Evolutionary conservation across 2,888 invertebrate genomes (phyloP).

Genomic region (Orthonevra nobilis): DNA sequence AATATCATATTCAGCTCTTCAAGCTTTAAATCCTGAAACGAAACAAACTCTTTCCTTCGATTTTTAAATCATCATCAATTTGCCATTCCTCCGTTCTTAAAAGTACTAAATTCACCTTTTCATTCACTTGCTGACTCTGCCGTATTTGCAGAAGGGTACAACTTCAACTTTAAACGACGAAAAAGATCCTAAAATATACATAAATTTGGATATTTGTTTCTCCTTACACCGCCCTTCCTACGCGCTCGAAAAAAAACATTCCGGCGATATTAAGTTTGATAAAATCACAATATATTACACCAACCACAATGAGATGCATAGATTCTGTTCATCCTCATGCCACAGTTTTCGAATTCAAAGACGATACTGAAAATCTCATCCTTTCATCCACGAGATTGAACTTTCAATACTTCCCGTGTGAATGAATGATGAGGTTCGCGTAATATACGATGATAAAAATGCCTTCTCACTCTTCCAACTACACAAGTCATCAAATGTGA

Average conservation of each 20-base stretch:
- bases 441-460: conserved; percentile 11
- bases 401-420: conserved; percentile 44
- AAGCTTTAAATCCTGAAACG: no score
- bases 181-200: conserved; percentile 32
- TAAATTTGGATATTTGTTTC: conserved; percentile 53
- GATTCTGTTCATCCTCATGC: neutral
- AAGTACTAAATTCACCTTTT: conserved; percentile 16
- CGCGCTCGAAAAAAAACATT: neutral
- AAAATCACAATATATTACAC: conserved; percentile 54
- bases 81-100: no score
- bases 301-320: conserved; percentile 39
- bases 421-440: conserved; percentile 52
- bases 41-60: no score
- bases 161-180: conserved; percentile 11
- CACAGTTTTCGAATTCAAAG: neutral
- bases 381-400: conserved; percentile 57
- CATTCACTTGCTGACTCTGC: conserved; percentile 1
- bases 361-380: conserved; percentile 2
- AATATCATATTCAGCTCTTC: no score
- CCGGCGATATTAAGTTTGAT: conserved; percentile 47
- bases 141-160: no score
- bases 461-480: neutral
- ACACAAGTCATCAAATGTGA: neutral
- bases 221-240: neutral
- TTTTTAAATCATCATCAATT: no score